phyloP scores from a whole-genome alignment of 2,888 invertebrate species.

The Ellobium chinense region DNA sequence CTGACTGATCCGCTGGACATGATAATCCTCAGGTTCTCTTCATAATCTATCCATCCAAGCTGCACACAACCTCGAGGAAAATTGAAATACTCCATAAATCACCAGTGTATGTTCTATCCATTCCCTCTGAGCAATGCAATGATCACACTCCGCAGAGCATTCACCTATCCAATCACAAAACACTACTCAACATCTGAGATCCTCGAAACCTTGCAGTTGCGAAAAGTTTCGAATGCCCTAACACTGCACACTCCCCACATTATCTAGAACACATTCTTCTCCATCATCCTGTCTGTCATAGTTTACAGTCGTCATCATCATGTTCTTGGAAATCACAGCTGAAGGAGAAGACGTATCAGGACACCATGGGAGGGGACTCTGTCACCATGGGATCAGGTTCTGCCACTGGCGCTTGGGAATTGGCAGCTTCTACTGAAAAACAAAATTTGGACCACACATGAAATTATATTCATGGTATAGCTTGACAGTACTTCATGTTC shows the following conservation, averaged over 20 bases:
- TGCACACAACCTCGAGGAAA: not conserved
- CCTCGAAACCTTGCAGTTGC: not conserved
- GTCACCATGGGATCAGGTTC: conserved; percentile 28
- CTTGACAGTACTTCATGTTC: no score
- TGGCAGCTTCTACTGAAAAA: conserved; percentile 23
- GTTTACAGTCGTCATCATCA: not conserved
- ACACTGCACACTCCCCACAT: not conserved
- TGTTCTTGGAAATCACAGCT: not conserved
- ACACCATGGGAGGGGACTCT: conserved; percentile 1
- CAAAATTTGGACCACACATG: no score
- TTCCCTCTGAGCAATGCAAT: not conserved
- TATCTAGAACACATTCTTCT: not conserved
- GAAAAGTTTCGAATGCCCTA: not conserved
- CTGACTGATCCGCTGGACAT: not conserved
- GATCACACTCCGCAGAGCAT: not conserved
- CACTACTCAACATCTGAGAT: conserved; percentile 5
- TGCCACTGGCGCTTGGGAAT: not conserved
- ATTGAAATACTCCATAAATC: not conserved
- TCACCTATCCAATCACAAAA: not conserved
- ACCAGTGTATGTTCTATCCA: not conserved
- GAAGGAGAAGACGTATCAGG: conserved; percentile 12
- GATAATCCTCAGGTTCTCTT: no score
- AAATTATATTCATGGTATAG: no score
- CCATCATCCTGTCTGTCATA: not conserved
- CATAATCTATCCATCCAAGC: no score